Conservation (phyloP, 2,797 vertebrate species). For the Distichodus sexfasciatus region DNA sequence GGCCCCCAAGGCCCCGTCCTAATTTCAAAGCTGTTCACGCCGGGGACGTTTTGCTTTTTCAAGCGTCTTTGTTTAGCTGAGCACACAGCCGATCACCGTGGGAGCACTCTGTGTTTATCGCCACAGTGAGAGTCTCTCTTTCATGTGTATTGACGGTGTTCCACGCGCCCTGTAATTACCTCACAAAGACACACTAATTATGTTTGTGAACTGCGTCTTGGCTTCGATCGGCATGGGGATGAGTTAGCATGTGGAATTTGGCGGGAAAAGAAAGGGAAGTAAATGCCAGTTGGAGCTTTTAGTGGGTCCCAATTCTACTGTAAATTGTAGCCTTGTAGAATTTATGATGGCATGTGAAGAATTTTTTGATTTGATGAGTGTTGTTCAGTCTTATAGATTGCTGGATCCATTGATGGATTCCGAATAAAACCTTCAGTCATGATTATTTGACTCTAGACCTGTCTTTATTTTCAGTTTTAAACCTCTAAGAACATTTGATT, state of each 20-base stretch:
- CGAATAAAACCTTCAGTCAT: too few species aligned
- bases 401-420: too few species aligned
- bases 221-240: too few species aligned
- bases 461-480: too few species aligned
- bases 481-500: too few species aligned
- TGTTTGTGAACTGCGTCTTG: neutral
- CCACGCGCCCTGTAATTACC: constrained; percentile 13
- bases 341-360: neutral
- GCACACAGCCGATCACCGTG: neutral
- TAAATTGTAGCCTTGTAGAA: neutral
- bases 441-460: too few species aligned
- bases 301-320: too few species aligned
- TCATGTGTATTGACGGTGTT: neutral
- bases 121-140: neutral
- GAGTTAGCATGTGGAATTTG: neutral
- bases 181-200: constrained; percentile 17
- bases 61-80: neutral
- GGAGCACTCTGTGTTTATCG: neutral
- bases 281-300: too few species aligned
- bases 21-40: neutral
- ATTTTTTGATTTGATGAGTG: neutral
- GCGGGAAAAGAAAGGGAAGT: neutral
- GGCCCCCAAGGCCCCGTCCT: neutral
- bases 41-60: neutral
- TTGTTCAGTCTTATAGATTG: neutral